A percentile compares a stretch with the other conserved stretches of the same genome.
Evolutionary conservation across 2,113 vertebrate species (phyloP).

Genomic region (Lota lota): DNA sequence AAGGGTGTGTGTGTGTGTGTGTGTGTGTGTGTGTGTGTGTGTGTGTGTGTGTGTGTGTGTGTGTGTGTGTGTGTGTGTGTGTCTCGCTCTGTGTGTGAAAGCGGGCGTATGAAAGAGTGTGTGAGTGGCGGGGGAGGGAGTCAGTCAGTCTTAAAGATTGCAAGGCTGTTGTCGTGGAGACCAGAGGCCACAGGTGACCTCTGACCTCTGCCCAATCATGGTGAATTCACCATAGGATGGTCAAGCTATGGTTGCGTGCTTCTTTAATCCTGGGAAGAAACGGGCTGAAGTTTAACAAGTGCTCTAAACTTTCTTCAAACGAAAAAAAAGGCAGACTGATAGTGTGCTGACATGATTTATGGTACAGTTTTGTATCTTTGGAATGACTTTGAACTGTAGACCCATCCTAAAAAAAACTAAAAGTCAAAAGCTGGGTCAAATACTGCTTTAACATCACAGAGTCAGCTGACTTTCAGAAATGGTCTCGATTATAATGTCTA

Average conservation of each 20-base stretch:
- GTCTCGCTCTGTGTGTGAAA: constrained; percentile 15
- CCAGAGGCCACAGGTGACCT: constrained; percentile 71
- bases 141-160: constrained; percentile 50
- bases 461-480: too few species aligned
- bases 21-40: constrained; percentile 9
- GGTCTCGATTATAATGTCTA: too few species aligned
- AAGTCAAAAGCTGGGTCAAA: too few species aligned
- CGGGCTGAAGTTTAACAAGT: constrained; percentile 36
- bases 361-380: constrained; percentile 11
- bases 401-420: too few species aligned
- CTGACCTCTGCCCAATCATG: constrained; percentile 52
- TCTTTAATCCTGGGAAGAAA: constrained; percentile 37
- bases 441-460: too few species aligned
- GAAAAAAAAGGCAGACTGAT: constrained; percentile 31
- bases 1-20: constrained; percentile 26
- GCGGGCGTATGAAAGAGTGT: neutral
- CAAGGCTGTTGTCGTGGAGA: constrained; percentile 70
- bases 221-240: constrained; percentile 35
- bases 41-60: neutral
- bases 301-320: neutral
- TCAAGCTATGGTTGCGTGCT: constrained; percentile 31
- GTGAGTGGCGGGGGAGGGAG: constrained; percentile 4
- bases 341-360: constrained; percentile 3
- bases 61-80: constrained; percentile 21
- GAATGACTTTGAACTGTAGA: too few species aligned